Conservation (phyloP, 2,888 invertebrate genomes). For the Mythimna pallens region DNA sequence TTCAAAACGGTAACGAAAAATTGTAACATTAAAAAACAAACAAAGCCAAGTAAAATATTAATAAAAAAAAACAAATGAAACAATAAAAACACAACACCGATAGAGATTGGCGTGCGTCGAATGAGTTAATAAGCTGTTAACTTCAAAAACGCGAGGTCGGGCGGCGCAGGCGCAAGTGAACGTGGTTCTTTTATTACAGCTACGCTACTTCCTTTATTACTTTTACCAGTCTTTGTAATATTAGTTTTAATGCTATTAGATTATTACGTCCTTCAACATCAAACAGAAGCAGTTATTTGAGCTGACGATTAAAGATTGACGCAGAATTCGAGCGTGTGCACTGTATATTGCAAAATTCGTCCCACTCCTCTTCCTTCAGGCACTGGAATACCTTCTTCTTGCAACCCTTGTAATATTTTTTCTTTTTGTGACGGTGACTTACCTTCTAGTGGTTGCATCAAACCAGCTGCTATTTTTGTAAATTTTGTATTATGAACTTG, state of each 20-base stretch:
- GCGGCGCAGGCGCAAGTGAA: constrained; percentile 54
- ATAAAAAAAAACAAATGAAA: constrained; percentile 32
- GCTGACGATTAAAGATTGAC: too few species aligned
- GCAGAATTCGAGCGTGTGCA: too few species aligned
- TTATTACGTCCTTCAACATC: neutral
- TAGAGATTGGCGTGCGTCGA: constrained; percentile 57
- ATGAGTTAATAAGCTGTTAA: constrained; percentile 68
- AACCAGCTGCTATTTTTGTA: too few species aligned
- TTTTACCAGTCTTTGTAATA: constrained; percentile 14
- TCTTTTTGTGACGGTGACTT: too few species aligned
- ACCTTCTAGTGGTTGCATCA: too few species aligned
- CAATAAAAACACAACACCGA: constrained; percentile 53
- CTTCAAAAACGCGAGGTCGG: constrained; percentile 70
- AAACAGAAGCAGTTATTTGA: too few species aligned
- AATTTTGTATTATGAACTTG: too few species aligned
- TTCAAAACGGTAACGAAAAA: neutral
- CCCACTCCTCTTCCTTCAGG: too few species aligned
- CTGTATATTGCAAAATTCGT: too few species aligned
- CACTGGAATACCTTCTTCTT: too few species aligned
- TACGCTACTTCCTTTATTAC: constrained; percentile 37
- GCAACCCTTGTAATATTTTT: too few species aligned
- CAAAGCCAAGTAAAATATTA: constrained; percentile 2
- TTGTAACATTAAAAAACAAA: neutral
- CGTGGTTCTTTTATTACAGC: constrained; percentile 49
- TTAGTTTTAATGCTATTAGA: neutral